Conservation (phyloP, 1,140 invertebrate genomes). For the Formica exsecta region DNA sequence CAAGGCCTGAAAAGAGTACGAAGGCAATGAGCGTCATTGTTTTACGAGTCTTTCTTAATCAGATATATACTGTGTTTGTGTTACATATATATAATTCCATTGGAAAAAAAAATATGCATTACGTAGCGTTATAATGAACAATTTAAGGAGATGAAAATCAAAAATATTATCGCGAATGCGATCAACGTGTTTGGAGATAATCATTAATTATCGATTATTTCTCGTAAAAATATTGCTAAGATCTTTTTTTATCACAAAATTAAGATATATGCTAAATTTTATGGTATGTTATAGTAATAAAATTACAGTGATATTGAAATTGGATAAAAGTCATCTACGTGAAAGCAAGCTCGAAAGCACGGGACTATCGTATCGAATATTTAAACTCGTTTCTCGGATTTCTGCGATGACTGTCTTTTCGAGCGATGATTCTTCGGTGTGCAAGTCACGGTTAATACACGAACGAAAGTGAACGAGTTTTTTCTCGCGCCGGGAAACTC, state of each 20-base stretch:
- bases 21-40: background rate
- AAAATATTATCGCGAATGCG: slow-evolving; percentile 1
- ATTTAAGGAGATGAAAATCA: slow-evolving; percentile 1
- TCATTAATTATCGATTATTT: slow-evolving; percentile 24
- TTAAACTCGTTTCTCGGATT: background rate
- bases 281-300: slow-evolving; percentile 41
- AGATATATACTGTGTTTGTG: background rate
- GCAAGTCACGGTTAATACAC: slow-evolving; percentile 74
- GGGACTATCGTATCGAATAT: background rate
- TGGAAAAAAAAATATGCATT: background rate
- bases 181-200: background rate
- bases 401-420: slow-evolving; percentile 11
- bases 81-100: slow-evolving; percentile 10
- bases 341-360: background rate
- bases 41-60: slow-evolving; percentile 20
- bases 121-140: background rate
- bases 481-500: slow-evolving; percentile 72
- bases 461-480: slow-evolving; percentile 83
- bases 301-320: slow-evolving; percentile 28
- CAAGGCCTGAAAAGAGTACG: slow-evolving; percentile 88
- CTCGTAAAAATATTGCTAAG: background rate
- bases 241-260: background rate
- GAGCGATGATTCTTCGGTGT: slow-evolving; percentile 63
- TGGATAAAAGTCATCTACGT: slow-evolving; percentile 5
- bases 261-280: background rate